Evolutionary conservation across 92 coral and sea anemone genomes (phyloP), one percentile per base, ranked within the genome.

Genomic region (Plumapathes pennacea): DNA sequence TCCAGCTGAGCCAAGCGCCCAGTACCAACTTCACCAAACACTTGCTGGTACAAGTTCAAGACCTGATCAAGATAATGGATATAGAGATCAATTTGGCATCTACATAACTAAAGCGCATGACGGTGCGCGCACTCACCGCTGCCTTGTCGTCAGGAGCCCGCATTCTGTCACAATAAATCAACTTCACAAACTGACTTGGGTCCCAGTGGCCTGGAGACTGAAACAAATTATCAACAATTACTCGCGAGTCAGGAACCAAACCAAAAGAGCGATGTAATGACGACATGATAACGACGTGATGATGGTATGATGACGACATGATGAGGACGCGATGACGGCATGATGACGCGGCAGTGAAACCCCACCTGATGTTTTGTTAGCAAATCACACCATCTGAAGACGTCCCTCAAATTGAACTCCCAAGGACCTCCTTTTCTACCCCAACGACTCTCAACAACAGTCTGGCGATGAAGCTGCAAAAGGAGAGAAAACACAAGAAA

Each of bases 331-430:
- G n/a, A n/a, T n/a, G n/a, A n/a, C n/a, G n/a, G n/a, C n/a, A n/a
- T n/a, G n/a, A n/a, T n/a, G n/a, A n/a, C n/a, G n/a, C n/a, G n/a
- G n/a, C n/a, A n/a, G n/a, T n/a, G n/a, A n/a, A n/a, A n/a, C 20
- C 37, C 9, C 58, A 88, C 97, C 86, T 91, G 91, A 34, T 84
- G 83, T 46, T 43, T 64, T 23, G 81, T 57, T 32, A 84, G 78
- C 71, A 94, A 64, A 21, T 84, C 96, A 56, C 99, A 94, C 99
- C 99, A 94, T 29, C 99, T 80, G 70, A 94, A 94, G 43, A 94
- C 83, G 61, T 94, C 99, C 67, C 99, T 80, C 9, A 94, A 57
- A 67, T 94, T 94, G 57, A 94, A 74, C 40, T 94, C 99, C 99
- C 99, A 94, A 0, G 96, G 96, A 19, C 94, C 69, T 27, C 94